Conservation (phyloP, 2,888 invertebrate species). For the Altica lythri region DNA sequence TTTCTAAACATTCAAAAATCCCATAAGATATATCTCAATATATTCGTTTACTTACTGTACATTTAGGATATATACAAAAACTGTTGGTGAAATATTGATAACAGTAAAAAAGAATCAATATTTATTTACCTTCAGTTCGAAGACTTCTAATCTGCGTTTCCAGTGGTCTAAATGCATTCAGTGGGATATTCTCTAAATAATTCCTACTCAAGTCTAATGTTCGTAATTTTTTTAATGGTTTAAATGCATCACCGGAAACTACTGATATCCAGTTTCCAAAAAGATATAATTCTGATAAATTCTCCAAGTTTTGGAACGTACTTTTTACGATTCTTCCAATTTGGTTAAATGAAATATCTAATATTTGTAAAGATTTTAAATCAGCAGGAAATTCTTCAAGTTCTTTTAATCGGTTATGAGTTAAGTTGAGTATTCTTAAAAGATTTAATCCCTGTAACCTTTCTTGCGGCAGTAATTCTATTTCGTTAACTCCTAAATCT, state of each 20-base stretch:
- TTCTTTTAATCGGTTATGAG: conserved; percentile 80
- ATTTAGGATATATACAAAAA: too few relatives aligned
- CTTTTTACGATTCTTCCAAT: conserved; percentile 76
- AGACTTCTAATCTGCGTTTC: conserved; percentile 83
- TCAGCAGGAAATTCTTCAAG: conserved; percentile 81
- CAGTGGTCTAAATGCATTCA: conserved; percentile 75
- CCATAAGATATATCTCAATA: too few relatives aligned
- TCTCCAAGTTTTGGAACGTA: conserved; percentile 77
- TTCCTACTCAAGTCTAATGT: conserved; percentile 82
- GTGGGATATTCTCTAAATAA: conserved; percentile 78
- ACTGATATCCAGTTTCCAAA: conserved; percentile 83
- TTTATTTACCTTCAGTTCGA: conserved; percentile 74
- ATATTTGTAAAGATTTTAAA: conserved; percentile 74
- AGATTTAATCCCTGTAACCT: conserved; percentile 78
- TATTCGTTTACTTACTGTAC: too few relatives aligned
- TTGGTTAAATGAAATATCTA: conserved; percentile 84
- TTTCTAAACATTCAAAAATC: too few relatives aligned
- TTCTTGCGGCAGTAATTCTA: conserved; percentile 83
- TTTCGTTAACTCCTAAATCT: conserved; percentile 80
- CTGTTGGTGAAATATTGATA: too few relatives aligned
- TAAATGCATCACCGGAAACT: conserved; percentile 78
- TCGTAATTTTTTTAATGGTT: conserved; percentile 73
- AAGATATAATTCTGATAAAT: conserved; percentile 76
- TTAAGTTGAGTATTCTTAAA: conserved; percentile 77
- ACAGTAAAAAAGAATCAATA: background rate